Conservation (phyloP, 2,888 invertebrate genomes). For the Pediacus dermestoides region DNA sequence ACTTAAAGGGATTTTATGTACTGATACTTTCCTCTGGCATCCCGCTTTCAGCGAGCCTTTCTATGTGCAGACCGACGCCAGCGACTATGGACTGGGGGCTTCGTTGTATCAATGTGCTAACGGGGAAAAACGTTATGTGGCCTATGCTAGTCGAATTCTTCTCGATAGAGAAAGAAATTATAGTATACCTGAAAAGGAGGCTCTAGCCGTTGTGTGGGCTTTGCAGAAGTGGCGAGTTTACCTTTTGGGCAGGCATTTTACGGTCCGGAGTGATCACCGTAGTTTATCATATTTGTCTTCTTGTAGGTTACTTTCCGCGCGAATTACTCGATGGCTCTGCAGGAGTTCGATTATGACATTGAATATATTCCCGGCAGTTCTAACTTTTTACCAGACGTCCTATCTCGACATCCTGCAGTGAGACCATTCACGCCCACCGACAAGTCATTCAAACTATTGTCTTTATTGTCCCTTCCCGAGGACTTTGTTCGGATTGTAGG, state of each 20-base stretch:
- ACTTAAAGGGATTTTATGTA: slow-evolving; percentile 8
- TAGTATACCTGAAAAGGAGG: slow-evolving; percentile 10
- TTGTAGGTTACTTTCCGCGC: slow-evolving; percentile 5
- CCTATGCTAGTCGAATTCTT: slow-evolving; percentile 10
- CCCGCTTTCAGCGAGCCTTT: slow-evolving; percentile 1
- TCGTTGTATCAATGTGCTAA: background rate
- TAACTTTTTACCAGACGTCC: slow-evolving; percentile 10
- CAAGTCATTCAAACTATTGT: no score
- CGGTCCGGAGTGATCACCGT: slow-evolving; percentile 9
- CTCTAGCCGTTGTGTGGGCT: no score
- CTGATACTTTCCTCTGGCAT: slow-evolving; percentile 6
- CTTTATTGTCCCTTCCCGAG: no score
- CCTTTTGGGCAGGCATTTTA: slow-evolving; percentile 4
- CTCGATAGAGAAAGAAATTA: slow-evolving; percentile 2
- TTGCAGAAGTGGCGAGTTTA: slow-evolving; percentile 5
- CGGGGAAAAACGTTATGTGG: slow-evolving; percentile 2
- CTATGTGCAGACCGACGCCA: slow-evolving; percentile 9
- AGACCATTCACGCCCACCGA: no score
- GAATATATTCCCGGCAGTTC: slow-evolving; percentile 7
- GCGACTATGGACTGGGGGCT: slow-evolving; percentile 2
- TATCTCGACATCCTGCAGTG: slow-evolving; percentile 7
- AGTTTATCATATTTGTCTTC: slow-evolving; percentile 8
- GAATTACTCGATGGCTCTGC: slow-evolving; percentile 11
- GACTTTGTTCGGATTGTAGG: no score
- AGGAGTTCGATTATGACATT: slow-evolving; percentile 10